Evolutionary conservation across 1,140 invertebrate species (phyloP).

Genomic region (Uloborus diversus): DNA sequence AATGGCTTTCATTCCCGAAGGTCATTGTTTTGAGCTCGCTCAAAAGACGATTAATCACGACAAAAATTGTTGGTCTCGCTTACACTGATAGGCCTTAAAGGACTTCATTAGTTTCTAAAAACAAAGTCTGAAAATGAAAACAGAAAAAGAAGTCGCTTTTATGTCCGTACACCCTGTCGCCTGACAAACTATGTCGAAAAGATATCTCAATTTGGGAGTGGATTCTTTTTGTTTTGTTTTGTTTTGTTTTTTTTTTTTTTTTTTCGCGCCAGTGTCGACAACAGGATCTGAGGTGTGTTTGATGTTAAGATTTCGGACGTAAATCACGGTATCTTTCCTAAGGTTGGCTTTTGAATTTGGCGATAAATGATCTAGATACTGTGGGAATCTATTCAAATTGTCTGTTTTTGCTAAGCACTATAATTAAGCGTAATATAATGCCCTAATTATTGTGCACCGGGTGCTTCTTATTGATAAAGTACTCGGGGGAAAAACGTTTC

Average conservation of each 20-base stretch:
- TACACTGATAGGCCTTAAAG: constrained; percentile 38
- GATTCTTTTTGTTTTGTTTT: neutral
- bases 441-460: constrained; percentile 17
- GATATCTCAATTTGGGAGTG: constrained; percentile 35
- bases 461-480: no score
- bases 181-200: no score
- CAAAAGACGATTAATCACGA: constrained; percentile 48
- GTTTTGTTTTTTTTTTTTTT: neutral
- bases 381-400: neutral
- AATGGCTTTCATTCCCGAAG: constrained; percentile 22
- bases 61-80: constrained; percentile 40
- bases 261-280: constrained; percentile 29
- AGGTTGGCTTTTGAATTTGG: neutral
- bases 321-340: constrained; percentile 12
- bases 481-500: no score
- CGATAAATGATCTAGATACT: neutral
- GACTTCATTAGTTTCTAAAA: constrained; percentile 46
- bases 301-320: neutral
- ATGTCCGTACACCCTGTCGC: no score
- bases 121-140: constrained; percentile 30
- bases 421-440: constrained; percentile 39
- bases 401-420: neutral
- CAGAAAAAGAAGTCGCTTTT: constrained; percentile 20
- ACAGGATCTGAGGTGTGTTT: constrained; percentile 30
- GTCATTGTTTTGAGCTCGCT: constrained; percentile 51